Percentiles rank a stretch among this genome's conserved stretches.
phyloP scores from a whole-genome alignment of 2,888 invertebrate genomes.

The Schizotus pectinicornis region DNA sequence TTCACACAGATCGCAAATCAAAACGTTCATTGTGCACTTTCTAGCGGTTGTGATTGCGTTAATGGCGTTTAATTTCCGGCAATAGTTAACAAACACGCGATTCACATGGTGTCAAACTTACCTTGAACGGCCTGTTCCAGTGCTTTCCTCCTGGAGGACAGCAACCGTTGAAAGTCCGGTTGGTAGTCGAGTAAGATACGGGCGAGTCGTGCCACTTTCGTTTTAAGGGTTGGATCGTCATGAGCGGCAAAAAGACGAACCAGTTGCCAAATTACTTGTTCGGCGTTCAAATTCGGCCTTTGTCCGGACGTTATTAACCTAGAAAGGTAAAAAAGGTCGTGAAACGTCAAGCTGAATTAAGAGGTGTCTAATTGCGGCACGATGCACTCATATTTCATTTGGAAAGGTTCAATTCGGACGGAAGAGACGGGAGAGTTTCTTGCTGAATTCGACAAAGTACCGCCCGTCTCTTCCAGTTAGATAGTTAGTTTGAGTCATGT shows the following conservation, averaged over 20 bases:
- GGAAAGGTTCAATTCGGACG: too few relatives aligned
- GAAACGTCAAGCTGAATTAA: not conserved
- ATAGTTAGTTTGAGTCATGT: too few relatives aligned
- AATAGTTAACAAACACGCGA: not conserved
- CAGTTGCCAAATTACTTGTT: conserved; percentile 84
- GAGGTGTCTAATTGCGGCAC: too few relatives aligned
- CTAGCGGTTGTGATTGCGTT: conserved; percentile 12
- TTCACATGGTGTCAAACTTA: conserved; percentile 31
- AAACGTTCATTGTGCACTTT: conserved; percentile 14
- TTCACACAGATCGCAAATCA: not conserved
- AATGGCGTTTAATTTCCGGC: conserved; percentile 10
- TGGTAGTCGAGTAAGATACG: conserved; percentile 68
- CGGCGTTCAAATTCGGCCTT: conserved; percentile 73
- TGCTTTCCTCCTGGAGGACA: conserved; percentile 73
- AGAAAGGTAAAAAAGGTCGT: conserved; percentile 36
- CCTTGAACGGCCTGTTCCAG: conserved; percentile 88
- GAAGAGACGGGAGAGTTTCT: too few relatives aligned
- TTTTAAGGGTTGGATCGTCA: conserved; percentile 67
- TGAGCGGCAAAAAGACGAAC: conserved; percentile 72
- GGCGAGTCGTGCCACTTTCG: conserved; percentile 67
- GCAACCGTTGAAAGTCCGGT: conserved; percentile 69
- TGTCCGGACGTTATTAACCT: conserved; percentile 62
- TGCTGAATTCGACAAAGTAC: too few relatives aligned
- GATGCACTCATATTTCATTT: too few relatives aligned
- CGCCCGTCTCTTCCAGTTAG: too few relatives aligned